Evolutionary conservation across 2,113 vertebrate species (phyloP).

Genomic region (Merops nubicus): DNA sequence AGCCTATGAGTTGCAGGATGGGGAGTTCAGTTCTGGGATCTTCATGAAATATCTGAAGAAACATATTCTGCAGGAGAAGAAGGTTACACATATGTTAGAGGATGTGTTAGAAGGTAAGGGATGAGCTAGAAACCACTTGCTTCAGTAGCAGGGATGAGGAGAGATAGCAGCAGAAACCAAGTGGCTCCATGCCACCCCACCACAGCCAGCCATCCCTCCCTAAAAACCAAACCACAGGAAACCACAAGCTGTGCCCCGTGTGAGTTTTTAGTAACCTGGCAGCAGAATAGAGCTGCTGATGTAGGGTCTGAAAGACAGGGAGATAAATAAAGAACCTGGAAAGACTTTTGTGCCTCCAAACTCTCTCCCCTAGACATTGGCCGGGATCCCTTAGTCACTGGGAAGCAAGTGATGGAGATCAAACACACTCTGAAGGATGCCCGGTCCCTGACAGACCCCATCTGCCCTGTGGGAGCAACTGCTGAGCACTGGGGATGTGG

Average conservation of each 20-base stretch:
- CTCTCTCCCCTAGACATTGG: slow-evolving; percentile 78
- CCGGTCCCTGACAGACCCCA: slow-evolving; percentile 79
- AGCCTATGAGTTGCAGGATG: slow-evolving; percentile 87
- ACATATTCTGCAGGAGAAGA: slow-evolving; percentile 81
- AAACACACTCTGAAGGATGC: slow-evolving; percentile 87
- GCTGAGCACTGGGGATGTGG: slow-evolving; percentile 72
- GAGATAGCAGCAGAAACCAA: accelerated
- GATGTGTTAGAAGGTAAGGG: slow-evolving; percentile 84
- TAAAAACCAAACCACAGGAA: not conserved
- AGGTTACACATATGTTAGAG: slow-evolving; percentile 86
- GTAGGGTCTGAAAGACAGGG: not conserved
- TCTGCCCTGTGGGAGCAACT: slow-evolving; percentile 69
- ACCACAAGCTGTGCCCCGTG: accelerated
- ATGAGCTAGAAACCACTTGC: not conserved
- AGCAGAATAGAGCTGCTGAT: not conserved
- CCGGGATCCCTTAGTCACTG: slow-evolving; percentile 81
- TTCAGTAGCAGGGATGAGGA: not conserved
- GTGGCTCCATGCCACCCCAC: not conserved
- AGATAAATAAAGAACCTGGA: not conserved
- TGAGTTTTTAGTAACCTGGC: not conserved
- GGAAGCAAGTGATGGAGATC: slow-evolving; percentile 88
- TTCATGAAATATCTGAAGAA: slow-evolving; percentile 90
- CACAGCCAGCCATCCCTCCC: not conserved
- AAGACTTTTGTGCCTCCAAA: not conserved
- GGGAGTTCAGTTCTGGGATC: slow-evolving; percentile 85